phyloP scores from a whole-genome alignment of 2,797 vertebrate genomes.

The Acridotheres tristis region DNA sequence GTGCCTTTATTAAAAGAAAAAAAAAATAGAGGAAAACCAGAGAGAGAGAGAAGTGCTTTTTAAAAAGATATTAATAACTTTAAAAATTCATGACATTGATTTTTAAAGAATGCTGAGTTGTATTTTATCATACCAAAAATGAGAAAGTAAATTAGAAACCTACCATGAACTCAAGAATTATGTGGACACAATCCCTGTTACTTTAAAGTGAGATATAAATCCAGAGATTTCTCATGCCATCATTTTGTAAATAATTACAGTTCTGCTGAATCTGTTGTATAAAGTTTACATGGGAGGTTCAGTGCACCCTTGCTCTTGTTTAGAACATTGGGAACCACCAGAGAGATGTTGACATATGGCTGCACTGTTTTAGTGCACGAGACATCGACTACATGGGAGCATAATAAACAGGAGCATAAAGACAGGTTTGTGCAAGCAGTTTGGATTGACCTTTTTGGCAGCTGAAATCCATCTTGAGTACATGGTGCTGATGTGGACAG shows the following conservation, averaged over 20 bases:
- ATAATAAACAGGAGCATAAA: constrained; percentile 96
- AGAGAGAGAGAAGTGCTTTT: neutral
- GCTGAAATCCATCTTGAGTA: constrained; percentile 83
- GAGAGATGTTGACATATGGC: constrained; percentile 98
- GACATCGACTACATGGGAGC: constrained; percentile 92
- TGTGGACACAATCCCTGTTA: constrained; percentile 78
- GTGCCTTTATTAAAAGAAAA: neutral
- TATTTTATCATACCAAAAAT: constrained; percentile 70
- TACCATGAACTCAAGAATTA: constrained; percentile 73
- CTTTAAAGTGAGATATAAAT: constrained; percentile 83
- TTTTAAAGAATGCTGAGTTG: constrained; percentile 32
- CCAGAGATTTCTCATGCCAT: constrained; percentile 93
- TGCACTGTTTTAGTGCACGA: constrained; percentile 91
- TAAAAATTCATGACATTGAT: neutral
- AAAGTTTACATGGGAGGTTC: constrained; percentile 99
- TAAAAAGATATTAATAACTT: neutral
- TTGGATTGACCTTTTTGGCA: constrained; percentile 83
- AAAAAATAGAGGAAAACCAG: neutral
- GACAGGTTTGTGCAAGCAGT: constrained; percentile 85
- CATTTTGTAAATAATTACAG: constrained; percentile 99
- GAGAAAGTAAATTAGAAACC: constrained; percentile 73
- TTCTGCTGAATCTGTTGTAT: constrained; percentile 98
- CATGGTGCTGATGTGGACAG: constrained; percentile 81
- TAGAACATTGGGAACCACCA: constrained; percentile 97
- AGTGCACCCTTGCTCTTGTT: constrained; percentile 99